These are phyloP conservation scores for Misgurnus mizolepis DNA, from an alignment of 2,113 vertebrate species.

Conservation along the genomic window DNA sequence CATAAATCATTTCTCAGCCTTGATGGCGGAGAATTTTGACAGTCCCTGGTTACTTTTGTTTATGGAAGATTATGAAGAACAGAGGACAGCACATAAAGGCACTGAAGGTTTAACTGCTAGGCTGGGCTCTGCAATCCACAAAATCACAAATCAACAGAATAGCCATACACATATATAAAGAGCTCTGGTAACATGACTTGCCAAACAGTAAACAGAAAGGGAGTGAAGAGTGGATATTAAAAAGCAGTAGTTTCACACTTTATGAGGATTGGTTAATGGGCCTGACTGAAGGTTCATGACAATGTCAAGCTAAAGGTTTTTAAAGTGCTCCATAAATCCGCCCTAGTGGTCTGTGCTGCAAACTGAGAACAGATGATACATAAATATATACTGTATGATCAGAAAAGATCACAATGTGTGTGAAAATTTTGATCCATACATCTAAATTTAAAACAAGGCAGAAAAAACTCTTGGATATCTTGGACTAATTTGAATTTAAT, in stretches of 20 bases:
- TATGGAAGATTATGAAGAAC: slow-evolving; percentile 41
- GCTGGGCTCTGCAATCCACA: slow-evolving; percentile 12
- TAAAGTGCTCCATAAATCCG: slow-evolving; percentile 3
- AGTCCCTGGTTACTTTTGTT: slow-evolving; percentile 34
- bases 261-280: slow-evolving; percentile 1
- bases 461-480: too few relatives aligned
- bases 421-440: too few relatives aligned
- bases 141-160: slow-evolving; percentile 31
- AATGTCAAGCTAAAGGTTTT: slow-evolving; percentile 22
- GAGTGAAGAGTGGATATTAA: neutral
- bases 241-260: neutral
- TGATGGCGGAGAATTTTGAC: slow-evolving; percentile 15
- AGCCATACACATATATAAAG: neutral
- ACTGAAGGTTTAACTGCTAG: slow-evolving; percentile 20
- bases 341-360: neutral
- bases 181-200: slow-evolving; percentile 2
- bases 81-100: slow-evolving; percentile 32
- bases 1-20: slow-evolving; percentile 36
- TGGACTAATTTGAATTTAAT: too few relatives aligned
- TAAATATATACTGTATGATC: too few relatives aligned
- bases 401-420: too few relatives aligned
- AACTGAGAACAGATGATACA: neutral
- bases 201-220: neutral
- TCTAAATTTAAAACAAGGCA: too few relatives aligned
- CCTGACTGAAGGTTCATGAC: slow-evolving; percentile 21